Evolutionary conservation across 64 coral and sea anemone species (phyloP).

Genomic region (Stichodactyla mertensii): DNA sequence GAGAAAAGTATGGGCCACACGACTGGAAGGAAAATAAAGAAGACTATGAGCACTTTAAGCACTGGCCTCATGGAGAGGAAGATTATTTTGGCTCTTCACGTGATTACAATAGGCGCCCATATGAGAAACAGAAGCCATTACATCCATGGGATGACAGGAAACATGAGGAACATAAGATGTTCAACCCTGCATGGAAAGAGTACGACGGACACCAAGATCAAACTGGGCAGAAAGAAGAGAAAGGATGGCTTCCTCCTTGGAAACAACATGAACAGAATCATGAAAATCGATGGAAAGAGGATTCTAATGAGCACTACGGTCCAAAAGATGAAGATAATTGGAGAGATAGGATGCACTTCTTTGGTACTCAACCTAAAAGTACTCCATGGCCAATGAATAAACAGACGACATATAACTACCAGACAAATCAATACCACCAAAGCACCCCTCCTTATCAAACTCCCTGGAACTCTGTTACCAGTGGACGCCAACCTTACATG

Average conservation of each 20-base stretch:
- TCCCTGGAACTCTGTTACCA: background rate
- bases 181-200: background rate
- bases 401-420: background rate
- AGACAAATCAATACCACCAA: background rate
- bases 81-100: background rate
- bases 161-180: background rate
- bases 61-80: background rate
- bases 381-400: slow-evolving; percentile 21
- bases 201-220: background rate
- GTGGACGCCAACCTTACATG: background rate
- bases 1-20: background rate
- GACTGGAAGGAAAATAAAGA: background rate
- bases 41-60: background rate
- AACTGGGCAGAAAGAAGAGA: background rate
- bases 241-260: slow-evolving; percentile 13
- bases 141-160: background rate
- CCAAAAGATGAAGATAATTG: background rate
- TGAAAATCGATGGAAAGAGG: background rate
- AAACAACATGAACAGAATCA: background rate
- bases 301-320: background rate
- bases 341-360: background rate
- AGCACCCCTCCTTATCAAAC: background rate
- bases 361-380: background rate
- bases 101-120: background rate
- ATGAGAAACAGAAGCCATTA: background rate